A percentile compares a stretch with the other conserved stretches of the same genome.
Conservation (phyloP, 2,888 invertebrate genomes). For the Cataglyphis cursor region DNA sequence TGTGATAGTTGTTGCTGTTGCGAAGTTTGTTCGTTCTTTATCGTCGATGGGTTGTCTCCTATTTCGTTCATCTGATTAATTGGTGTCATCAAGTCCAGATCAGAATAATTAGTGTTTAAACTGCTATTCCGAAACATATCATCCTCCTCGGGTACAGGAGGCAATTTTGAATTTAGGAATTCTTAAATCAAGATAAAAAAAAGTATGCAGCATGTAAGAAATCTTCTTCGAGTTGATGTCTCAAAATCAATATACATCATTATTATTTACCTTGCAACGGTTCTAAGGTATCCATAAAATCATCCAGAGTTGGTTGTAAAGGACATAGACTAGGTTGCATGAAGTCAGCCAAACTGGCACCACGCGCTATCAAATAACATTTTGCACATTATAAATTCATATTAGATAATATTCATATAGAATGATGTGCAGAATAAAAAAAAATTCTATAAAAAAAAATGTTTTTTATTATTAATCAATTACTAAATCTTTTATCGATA, state of each 20-base stretch:
- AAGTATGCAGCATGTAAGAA: slow-evolving; percentile 17
- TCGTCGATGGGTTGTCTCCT: slow-evolving; percentile 65
- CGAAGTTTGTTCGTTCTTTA: slow-evolving; percentile 68
- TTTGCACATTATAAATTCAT: slow-evolving; percentile 9
- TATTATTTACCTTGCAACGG: slow-evolving; percentile 91
- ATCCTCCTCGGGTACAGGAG: slow-evolving; percentile 89
- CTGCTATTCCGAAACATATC: slow-evolving; percentile 82
- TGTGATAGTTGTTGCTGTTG: slow-evolving; percentile 76
- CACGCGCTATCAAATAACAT: slow-evolving; percentile 89
- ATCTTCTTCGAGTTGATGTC: neutral
- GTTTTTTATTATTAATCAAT: neutral
- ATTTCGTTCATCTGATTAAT: slow-evolving; percentile 81
- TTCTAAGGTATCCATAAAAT: slow-evolving; percentile 96
- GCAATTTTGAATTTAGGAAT: slow-evolving; percentile 88
- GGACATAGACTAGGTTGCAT: slow-evolving; percentile 99
- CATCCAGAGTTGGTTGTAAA: slow-evolving; percentile 98
- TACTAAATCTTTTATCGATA: neutral
- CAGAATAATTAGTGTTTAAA: slow-evolving; percentile 81
- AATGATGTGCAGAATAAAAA: neutral
- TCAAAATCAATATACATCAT: neutral
- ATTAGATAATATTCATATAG: neutral
- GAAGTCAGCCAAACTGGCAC: slow-evolving; percentile 96
- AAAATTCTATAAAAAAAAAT: neutral
- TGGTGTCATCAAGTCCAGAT: slow-evolving; percentile 83
- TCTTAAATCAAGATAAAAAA: slow-evolving; percentile 83